These are phyloP conservation scores for Sebastes hubbsi DNA, from an alignment of 2,797 vertebrate genomes.

Conservation along the genomic window DNA sequence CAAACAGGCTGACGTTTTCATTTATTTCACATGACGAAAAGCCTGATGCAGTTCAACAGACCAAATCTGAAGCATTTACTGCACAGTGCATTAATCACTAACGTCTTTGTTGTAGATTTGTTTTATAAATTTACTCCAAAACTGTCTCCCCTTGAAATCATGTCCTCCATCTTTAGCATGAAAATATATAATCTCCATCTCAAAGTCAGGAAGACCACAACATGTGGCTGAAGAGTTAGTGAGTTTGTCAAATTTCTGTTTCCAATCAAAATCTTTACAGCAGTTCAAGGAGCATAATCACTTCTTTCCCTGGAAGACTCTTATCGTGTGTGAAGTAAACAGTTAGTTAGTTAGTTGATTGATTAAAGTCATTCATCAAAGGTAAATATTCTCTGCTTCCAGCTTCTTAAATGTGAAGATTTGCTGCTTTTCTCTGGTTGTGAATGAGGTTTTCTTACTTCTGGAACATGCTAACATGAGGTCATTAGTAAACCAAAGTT, in stretches of 20 bases:
- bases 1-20: background rate
- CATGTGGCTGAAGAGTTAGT: background rate
- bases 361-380: background rate
- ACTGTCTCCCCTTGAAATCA: background rate
- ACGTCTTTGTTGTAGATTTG: background rate
- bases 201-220: background rate
- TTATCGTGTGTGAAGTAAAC: too few relatives aligned
- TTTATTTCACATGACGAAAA: background rate
- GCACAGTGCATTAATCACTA: background rate
- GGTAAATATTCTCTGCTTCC: background rate
- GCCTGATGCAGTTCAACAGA: background rate
- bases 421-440: background rate
- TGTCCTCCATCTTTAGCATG: background rate
- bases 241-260: too few relatives aligned
- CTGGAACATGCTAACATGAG: background rate
- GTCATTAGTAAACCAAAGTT: background rate
- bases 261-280: background rate
- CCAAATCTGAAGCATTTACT: background rate
- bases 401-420: background rate
- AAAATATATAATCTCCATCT: background rate
- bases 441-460: too few relatives aligned
- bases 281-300: background rate
- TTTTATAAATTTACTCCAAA: background rate
- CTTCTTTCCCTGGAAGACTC: background rate
- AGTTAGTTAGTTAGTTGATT: too few relatives aligned